Percentiles rank a stretch among this genome's conserved stretches.
Conservation (phyloP, 2,113 vertebrate genomes). For the Cryptomyrus ogoouensis region DNA sequence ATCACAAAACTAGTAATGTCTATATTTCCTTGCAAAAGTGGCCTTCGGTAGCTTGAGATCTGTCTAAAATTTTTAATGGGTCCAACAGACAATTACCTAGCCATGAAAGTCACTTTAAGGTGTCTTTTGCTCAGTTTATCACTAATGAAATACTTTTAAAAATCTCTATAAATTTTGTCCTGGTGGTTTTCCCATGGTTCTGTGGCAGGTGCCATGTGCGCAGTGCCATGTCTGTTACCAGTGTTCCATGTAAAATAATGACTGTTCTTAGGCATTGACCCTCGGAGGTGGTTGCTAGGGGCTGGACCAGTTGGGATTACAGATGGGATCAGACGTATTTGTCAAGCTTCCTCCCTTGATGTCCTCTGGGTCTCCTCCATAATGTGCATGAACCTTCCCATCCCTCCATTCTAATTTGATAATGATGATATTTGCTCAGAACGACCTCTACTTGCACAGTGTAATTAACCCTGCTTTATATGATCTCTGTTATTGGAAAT, state of each 20-base stretch:
- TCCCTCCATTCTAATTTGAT: conserved; percentile 63
- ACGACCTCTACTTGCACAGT: conserved; percentile 61
- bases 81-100: not conserved
- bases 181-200: not conserved
- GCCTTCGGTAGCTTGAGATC: not conserved
- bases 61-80: not conserved
- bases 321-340: conserved; percentile 4
- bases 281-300: not conserved
- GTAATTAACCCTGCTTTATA: conserved; percentile 60
- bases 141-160: not conserved
- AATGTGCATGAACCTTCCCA: conserved; percentile 27
- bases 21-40: not conserved
- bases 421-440: conserved; percentile 67
- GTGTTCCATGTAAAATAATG: not conserved
- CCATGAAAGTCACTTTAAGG: not conserved
- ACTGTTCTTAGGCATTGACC: not conserved
- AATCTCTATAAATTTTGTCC: not conserved
- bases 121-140: conserved; percentile 1
- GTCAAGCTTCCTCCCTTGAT: conserved; percentile 27
- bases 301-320: conserved; percentile 13
- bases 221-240: not conserved
- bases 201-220: not conserved
- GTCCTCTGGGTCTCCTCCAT: conserved; percentile 51
- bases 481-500: conserved; percentile 67
- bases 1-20: not conserved